A percentile compares a stretch with the other conserved stretches of the same genome.
Conservation (phyloP, 2,888 invertebrate species). For the Gymnocheta viridis region DNA sequence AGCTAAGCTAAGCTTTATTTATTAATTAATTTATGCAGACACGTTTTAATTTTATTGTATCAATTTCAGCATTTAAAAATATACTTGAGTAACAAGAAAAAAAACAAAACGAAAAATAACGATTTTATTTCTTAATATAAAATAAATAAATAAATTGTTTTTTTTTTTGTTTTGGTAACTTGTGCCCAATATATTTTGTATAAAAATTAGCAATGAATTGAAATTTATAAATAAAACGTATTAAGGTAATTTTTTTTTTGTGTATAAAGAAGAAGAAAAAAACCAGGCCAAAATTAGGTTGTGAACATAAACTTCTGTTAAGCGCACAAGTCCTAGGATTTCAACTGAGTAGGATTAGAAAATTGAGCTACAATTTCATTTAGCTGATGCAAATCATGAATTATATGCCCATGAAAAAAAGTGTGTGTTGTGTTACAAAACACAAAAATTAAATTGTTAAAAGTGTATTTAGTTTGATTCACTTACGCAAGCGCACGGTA, state of each 20-base stretch:
- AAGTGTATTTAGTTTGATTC: slow-evolving; percentile 23
- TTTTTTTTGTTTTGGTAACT: not conserved
- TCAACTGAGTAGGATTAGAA: not conserved
- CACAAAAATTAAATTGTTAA: not conserved
- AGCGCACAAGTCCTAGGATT: not conserved
- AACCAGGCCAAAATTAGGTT: not conserved
- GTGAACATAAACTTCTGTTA: not conserved
- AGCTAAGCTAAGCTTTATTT: slow-evolving; percentile 75
- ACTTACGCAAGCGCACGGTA: slow-evolving; percentile 59
- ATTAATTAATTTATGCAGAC: slow-evolving; percentile 81
- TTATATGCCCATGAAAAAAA: slow-evolving; percentile 20
- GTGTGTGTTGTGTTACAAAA: slow-evolving; percentile 8
- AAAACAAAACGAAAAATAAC: slow-evolving; percentile 11
- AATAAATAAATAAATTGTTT: not conserved
- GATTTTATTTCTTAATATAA: slow-evolving; percentile 30
- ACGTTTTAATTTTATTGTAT: slow-evolving; percentile 80
- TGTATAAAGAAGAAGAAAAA: too few relatives aligned
- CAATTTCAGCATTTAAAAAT: slow-evolving; percentile 74
- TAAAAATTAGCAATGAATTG: slow-evolving; percentile 9
- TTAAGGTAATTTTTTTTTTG: not conserved
- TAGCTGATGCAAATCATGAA: slow-evolving; percentile 16
- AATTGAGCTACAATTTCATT: not conserved
- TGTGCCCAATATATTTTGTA: not conserved
- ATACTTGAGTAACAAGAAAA: not conserved
- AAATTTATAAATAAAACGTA: not conserved